A percentile compares a stretch with the other conserved stretches of the same genome.
These are phyloP conservation scores for Eleutherodactylus coqui DNA, from an alignment of 2,797 vertebrate genomes.

Conservation along the genomic window DNA sequence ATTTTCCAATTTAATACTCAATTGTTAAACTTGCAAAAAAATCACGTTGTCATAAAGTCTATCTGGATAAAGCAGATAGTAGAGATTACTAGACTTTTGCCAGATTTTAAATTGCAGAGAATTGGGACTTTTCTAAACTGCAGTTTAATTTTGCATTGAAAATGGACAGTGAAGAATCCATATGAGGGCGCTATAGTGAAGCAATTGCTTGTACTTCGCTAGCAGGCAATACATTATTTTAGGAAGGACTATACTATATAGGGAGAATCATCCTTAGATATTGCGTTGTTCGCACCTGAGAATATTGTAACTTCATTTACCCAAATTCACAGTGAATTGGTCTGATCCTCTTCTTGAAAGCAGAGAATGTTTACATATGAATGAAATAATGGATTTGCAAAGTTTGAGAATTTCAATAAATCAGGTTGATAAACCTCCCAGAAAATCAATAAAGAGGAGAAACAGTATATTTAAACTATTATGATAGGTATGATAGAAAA, in stretches of 20 bases:
- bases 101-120: not conserved
- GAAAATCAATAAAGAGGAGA: too few species aligned
- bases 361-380: too few species aligned
- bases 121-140: not conserved
- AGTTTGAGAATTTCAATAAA: too few species aligned
- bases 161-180: not conserved
- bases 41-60: not conserved
- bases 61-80: not conserved
- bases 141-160: not conserved
- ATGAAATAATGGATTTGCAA: too few species aligned
- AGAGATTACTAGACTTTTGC: not conserved
- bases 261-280: not conserved
- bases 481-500: too few species aligned
- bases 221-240: not conserved
- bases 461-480: too few species aligned
- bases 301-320: not conserved
- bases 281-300: not conserved
- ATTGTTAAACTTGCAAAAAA: not conserved
- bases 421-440: too few species aligned
- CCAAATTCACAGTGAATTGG: not conserved
- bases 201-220: not conserved
- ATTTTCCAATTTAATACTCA: not conserved
- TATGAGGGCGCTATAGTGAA: slow-evolving; percentile 37
- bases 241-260: not conserved
- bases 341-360: not conserved